Evolutionary conservation across 2,797 vertebrate species (phyloP), one percentile per base, ranked within the genome.

Genomic region (Bothrops alternatus): DNA sequence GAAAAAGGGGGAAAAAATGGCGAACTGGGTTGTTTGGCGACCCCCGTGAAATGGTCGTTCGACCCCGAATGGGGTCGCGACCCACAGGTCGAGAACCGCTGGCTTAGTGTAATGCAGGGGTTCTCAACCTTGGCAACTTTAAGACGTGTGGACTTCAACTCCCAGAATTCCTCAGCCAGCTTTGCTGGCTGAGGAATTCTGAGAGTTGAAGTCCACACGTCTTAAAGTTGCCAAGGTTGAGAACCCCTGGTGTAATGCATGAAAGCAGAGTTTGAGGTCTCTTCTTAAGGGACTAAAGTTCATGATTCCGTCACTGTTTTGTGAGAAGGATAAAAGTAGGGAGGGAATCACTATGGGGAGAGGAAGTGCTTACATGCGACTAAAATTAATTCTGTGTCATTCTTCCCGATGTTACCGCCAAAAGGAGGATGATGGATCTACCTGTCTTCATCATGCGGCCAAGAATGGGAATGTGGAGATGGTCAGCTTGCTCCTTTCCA

Each of bases 371-470:
- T 32, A 2, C 7, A 18, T 32, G 47, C 18, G 60, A 4, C 6
- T 61, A 32, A 58, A 37, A 53, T 89, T 14, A 32, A 13, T 65
- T 16, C 23, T 23, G 1, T 6, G 73, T 94, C 56, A 60, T 13
- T 61, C 28, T 87, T 28, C 42, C 61, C 7, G 2, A 5, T 32
- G 11, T 32, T 63, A 14, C 50, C 6, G 1, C 82, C 1, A 0
- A 69, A 69, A 99, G 99, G 99, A 99, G 94, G 98, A 98, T 2
- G 98, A 99, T 0, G 98, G 98, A 1, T 99, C 99, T n/a, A 99
- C 98, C 0, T 98, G 99, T 85, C 98, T 99, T 18, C 99, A 99
- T 94, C 99, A 99, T 0, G 98, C 99, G 3, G 98, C 99, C 96
- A 99, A 99, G 94, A 97, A 98, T 69, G 99, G 99, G 58, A 99